Conservation (phyloP, 2,797 vertebrate genomes). For the Cyprinodon diabolis region DNA sequence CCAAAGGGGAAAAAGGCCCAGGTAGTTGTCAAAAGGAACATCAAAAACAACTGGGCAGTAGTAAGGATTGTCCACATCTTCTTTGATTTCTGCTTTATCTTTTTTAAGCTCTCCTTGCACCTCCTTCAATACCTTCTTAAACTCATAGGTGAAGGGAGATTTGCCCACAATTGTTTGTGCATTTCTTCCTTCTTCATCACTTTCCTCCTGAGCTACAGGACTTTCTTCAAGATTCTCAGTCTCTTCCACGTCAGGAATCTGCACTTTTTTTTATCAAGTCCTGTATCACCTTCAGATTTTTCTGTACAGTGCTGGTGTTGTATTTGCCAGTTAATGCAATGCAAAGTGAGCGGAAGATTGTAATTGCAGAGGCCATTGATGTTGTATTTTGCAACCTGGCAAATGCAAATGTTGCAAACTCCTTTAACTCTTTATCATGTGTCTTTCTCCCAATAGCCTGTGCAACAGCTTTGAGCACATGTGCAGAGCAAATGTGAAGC, state of each 20-base stretch:
- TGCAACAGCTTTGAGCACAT: not conserved
- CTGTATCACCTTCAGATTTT: conserved; percentile 1
- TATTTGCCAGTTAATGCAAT: not conserved
- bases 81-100: no score
- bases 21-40: no score
- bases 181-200: not conserved
- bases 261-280: conserved; percentile 12
- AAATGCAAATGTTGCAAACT: conserved; percentile 14
- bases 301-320: not conserved
- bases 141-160: no score
- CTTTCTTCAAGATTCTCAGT: no score
- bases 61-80: no score
- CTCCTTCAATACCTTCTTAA: no score
- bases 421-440: not conserved
- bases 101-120: no score
- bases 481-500: not conserved
- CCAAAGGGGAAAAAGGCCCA: conserved; percentile 13
- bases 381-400: conserved; percentile 9
- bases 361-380: not conserved
- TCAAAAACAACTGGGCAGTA: no score
- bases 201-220: not conserved
- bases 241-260: conserved; percentile 2
- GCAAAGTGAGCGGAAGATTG: not conserved
- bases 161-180: no score
- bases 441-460: not conserved